Conservation (phyloP, 1,140 invertebrate genomes). For the Hycleus phaleratus region DNA sequence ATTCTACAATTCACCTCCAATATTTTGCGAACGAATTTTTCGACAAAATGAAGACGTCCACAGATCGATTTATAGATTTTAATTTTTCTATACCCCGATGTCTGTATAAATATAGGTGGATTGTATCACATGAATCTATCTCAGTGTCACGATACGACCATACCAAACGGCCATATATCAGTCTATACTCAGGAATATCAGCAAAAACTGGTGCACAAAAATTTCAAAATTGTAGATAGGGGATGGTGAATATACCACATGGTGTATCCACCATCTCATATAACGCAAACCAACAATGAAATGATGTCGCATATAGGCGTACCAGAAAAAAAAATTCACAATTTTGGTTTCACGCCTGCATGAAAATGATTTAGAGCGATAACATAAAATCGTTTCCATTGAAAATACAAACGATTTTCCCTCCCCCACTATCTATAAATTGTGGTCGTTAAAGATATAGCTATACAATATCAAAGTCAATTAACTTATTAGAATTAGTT, state of each 20-base stretch:
- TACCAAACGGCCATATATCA: constrained; percentile 29
- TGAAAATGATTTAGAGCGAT: constrained; percentile 20
- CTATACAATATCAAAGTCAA: too few species aligned
- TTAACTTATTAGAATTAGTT: too few species aligned
- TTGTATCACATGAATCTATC: constrained; percentile 31
- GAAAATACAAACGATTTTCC: too few species aligned
- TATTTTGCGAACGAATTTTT: too few species aligned
- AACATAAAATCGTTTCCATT: constrained; percentile 1
- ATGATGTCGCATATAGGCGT: neutral
- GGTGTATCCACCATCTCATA: constrained; percentile 1
- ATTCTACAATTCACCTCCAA: too few species aligned
- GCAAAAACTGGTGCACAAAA: constrained; percentile 29
- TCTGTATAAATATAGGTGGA: neutral
- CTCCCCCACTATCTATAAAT: too few species aligned
- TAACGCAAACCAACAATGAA: neutral
- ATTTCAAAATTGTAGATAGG: constrained; percentile 5
- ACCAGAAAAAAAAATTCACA: constrained; percentile 12
- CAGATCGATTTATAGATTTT: constrained; percentile 15
- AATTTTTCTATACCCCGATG: constrained; percentile 25
- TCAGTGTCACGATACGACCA: constrained; percentile 23
- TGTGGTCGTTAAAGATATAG: too few species aligned
- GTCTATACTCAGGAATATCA: constrained; percentile 31
- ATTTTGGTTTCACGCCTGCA: constrained; percentile 14
- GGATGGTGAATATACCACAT: neutral
- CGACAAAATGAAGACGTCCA: neutral